phyloP scores from a whole-genome alignment of 2,888 invertebrate species.

The Stomorhina lunata region DNA sequence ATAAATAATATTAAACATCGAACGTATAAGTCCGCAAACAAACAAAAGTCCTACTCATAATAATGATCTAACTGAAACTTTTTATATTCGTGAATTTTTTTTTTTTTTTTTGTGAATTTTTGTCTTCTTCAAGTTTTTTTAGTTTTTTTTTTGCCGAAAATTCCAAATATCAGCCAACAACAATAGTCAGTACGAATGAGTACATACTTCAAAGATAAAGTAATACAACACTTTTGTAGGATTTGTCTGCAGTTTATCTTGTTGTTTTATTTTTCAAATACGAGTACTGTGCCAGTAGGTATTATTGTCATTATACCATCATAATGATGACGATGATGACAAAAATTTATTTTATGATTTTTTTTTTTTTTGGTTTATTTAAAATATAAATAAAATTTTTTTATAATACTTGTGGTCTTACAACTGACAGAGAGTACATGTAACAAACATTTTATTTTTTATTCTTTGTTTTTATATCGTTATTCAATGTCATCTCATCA shows the following conservation, averaged over 20 bases:
- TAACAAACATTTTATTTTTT: background rate
- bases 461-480: background rate
- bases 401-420: background rate
- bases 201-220: background rate
- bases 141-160: conserved; percentile 5
- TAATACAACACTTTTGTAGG: background rate
- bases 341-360: conserved; percentile 11
- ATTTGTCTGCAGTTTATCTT: background rate
- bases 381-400: conserved; percentile 8
- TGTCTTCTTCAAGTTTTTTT: background rate
- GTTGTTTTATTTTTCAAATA: conserved; percentile 31
- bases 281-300: conserved; percentile 59
- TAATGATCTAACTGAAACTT: conserved; percentile 44
- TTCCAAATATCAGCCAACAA: background rate
- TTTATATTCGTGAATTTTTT: conserved; percentile 15
- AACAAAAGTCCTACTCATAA: conserved; percentile 8
- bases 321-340: conserved; percentile 6
- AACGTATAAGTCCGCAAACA: conserved; percentile 28
- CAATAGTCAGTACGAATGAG: background rate
- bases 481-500: conserved; percentile 37
- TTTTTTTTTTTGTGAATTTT: background rate
- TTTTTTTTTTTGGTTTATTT: background rate
- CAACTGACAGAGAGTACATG: background rate
- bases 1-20: conserved; percentile 68
- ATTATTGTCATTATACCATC: too few relatives aligned